phyloP scores from a whole-genome alignment of 2,797 vertebrate species.

The Sarcophilus harrisii region DNA sequence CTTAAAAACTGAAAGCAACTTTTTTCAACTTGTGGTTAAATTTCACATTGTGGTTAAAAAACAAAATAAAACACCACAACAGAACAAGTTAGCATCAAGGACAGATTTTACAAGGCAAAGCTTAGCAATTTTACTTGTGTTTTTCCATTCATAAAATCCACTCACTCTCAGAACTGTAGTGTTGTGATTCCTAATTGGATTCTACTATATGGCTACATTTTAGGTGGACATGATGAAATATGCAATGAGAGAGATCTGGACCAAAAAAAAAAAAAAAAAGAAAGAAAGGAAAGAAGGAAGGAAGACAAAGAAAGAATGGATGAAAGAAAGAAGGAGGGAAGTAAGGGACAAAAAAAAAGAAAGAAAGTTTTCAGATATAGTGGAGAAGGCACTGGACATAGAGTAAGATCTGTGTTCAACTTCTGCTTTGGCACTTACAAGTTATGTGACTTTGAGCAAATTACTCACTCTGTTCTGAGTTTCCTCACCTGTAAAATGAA shows the following conservation, averaged over 20 bases:
- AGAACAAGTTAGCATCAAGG: background rate
- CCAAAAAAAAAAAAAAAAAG: too few relatives aligned
- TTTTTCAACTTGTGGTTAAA: background rate
- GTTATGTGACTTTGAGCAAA: background rate
- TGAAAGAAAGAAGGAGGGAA: too few relatives aligned
- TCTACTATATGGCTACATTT: background rate
- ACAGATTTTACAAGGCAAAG: background rate
- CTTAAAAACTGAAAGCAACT: slow-evolving; percentile 13
- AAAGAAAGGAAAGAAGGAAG: too few relatives aligned
- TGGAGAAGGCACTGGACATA: background rate
- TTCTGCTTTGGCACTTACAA: background rate
- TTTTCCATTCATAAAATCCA: background rate
- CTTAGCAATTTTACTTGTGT: background rate
- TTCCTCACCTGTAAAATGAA: background rate
- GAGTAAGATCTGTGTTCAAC: background rate
- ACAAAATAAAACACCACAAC: background rate
- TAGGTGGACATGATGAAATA: background rate
- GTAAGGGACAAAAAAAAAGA: too few relatives aligned
- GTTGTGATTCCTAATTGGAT: background rate
- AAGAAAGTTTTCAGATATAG: background rate
- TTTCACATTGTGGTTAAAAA: background rate
- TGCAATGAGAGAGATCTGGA: background rate
- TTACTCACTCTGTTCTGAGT: background rate
- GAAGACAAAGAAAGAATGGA: too few relatives aligned
- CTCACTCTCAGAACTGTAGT: background rate